These are phyloP conservation scores for Sprattus sprattus DNA, from an alignment of 2,113 vertebrate genomes.

Conservation along the genomic window DNA sequence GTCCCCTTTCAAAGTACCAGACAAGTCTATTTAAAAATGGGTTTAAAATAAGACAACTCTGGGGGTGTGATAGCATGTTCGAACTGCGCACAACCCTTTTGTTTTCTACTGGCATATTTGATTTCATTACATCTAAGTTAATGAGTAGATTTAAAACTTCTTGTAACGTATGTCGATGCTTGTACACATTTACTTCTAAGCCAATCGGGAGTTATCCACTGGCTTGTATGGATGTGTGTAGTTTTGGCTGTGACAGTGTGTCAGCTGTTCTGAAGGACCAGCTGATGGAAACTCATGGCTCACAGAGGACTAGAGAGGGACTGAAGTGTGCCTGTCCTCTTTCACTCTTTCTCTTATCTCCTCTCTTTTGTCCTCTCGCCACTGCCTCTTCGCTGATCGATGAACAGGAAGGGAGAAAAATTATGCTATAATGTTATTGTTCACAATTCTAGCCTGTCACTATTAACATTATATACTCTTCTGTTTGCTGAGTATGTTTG, in stretches of 20 bases:
- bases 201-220: neutral
- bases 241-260: constrained; percentile 41
- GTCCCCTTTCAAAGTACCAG: neutral
- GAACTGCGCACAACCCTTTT: neutral
- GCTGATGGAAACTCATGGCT: constrained; percentile 63
- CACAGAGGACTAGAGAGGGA: neutral
- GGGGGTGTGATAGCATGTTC: neutral
- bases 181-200: neutral
- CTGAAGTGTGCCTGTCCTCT: neutral
- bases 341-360: neutral
- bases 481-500: neutral
- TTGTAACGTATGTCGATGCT: neutral
- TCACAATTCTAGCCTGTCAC: neutral
- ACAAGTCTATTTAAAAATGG: constrained; percentile 54
- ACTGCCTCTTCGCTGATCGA: neutral
- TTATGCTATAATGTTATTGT: neutral
- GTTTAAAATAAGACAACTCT: constrained; percentile 49
- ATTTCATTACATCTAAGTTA: neutral
- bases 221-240: neutral
- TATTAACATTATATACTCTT: neutral
- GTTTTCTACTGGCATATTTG: neutral
- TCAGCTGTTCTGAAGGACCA: constrained; percentile 67
- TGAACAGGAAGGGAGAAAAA: neutral
- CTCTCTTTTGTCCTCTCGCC: neutral
- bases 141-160: neutral